Conservation (phyloP, 2,888 invertebrate genomes). For the Artemia sinica region DNA sequence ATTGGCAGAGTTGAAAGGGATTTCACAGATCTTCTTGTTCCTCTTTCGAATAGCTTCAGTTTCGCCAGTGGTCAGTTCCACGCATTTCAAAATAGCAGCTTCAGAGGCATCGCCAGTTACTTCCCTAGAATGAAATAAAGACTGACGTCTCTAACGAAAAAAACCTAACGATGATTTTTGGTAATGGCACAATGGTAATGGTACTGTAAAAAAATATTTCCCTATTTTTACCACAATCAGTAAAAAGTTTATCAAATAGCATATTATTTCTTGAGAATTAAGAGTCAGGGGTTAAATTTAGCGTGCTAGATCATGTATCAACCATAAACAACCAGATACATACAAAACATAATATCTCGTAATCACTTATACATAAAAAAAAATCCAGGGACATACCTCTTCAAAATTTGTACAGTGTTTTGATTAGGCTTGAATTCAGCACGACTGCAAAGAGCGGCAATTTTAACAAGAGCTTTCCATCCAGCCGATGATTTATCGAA, state of each 20-base stretch:
- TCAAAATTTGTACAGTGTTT: slow-evolving; percentile 35
- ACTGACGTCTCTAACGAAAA: too few relatives aligned
- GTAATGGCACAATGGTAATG: too few relatives aligned
- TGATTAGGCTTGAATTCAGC: slow-evolving; percentile 47
- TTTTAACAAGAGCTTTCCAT: slow-evolving; percentile 39
- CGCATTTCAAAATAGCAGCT: slow-evolving; percentile 77
- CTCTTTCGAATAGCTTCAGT: slow-evolving; percentile 62
- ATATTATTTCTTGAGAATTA: too few relatives aligned
- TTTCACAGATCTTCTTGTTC: slow-evolving; percentile 73
- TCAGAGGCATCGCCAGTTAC: slow-evolving; percentile 89
- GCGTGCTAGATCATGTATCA: too few relatives aligned
- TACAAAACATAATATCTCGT: too few relatives aligned
- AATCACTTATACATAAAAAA: too few relatives aligned
- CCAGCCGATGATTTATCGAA: slow-evolving; percentile 32
- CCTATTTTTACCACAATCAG: too few relatives aligned
- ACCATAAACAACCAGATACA: too few relatives aligned
- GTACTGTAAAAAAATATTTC: too few relatives aligned
- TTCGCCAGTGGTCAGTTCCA: slow-evolving; percentile 76
- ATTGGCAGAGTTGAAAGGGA: slow-evolving; percentile 89
- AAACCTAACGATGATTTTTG: too few relatives aligned
- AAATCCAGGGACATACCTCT: slow-evolving; percentile 25
- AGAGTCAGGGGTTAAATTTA: too few relatives aligned
- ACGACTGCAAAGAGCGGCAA: slow-evolving; percentile 49
- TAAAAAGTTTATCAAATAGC: too few relatives aligned
- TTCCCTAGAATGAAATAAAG: slow-evolving; percentile 42